phyloP scores from a whole-genome alignment of 2,113 vertebrate genomes.

The Microcebus lehilahytsara region DNA sequence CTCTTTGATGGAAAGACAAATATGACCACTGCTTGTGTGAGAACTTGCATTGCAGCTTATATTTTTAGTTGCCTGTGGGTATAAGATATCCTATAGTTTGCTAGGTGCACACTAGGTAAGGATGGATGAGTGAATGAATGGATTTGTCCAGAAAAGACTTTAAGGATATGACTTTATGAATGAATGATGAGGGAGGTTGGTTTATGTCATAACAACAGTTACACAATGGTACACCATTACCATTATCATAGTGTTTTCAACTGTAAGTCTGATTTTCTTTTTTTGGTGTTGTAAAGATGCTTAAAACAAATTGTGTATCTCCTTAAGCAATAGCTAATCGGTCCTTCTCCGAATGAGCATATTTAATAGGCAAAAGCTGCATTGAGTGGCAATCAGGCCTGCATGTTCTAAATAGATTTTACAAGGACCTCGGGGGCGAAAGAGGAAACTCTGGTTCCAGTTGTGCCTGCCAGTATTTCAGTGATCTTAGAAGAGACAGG shows the following conservation, averaged over 20 bases:
- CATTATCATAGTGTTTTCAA: neutral
- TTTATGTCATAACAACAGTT: neutral
- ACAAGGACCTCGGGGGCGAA: fast-evolving
- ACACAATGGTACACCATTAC: too few species aligned
- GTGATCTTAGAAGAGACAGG: neutral
- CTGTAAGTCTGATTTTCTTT: neutral
- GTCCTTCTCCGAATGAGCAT: neutral
- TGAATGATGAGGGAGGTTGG: too few species aligned
- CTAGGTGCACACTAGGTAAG: neutral
- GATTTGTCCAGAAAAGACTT: neutral
- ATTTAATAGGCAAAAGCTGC: neutral
- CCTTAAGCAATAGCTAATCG: neutral
- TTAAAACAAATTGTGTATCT: neutral
- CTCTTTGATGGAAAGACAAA: neutral
- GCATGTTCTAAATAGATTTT: neutral
- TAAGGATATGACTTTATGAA: neutral
- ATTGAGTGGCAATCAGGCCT: fast-evolving
- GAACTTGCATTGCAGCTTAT: neutral
- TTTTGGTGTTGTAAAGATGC: neutral
- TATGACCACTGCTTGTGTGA: fast-evolving
- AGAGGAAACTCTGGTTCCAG: neutral
- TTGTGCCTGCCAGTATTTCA: neutral
- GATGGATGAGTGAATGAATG: neutral
- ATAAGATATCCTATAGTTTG: neutral
- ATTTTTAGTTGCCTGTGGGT: neutral